phyloP scores from a whole-genome alignment of 2,113 vertebrate genomes.

The Chelonoidis abingdonii region DNA sequence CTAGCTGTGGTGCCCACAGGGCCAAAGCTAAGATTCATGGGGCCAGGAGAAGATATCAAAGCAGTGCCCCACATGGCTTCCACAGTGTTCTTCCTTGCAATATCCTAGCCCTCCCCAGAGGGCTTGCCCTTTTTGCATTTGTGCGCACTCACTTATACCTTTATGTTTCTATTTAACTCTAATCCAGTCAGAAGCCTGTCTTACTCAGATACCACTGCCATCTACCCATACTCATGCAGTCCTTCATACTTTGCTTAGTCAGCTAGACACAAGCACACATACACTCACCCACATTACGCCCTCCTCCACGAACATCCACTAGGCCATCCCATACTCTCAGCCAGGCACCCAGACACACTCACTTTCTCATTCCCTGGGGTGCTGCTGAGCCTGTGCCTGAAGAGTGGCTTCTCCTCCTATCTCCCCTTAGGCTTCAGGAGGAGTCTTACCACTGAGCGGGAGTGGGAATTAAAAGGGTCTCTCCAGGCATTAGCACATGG shows the following conservation, averaged over 20 bases:
- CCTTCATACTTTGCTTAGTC: not conserved
- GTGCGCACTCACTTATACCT: not conserved
- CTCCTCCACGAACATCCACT: accelerated
- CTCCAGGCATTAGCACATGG: not conserved
- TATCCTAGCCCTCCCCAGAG: too few relatives aligned
- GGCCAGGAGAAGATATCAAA: not conserved
- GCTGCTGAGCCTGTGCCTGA: not conserved
- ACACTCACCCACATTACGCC: not conserved
- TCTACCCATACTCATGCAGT: not conserved
- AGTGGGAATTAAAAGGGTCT: accelerated
- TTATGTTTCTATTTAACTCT: not conserved
- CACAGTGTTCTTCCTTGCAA: not conserved
- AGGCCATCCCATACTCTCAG: not conserved
- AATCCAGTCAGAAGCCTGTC: not conserved
- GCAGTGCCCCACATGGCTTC: not conserved
- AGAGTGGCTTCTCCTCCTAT: not conserved
- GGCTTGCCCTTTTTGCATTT: not conserved
- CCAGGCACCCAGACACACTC: not conserved
- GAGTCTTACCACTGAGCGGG: not conserved
- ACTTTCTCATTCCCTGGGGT: not conserved
- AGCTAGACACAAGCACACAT: accelerated
- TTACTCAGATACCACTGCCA: not conserved
- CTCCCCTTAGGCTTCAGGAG: not conserved
- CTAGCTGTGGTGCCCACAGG: not conserved
- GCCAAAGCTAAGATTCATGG: not conserved